These are phyloP conservation scores for Myanophis thanlyinensis DNA, from an alignment of 2,113 vertebrate genomes.

Conservation along the genomic window DNA sequence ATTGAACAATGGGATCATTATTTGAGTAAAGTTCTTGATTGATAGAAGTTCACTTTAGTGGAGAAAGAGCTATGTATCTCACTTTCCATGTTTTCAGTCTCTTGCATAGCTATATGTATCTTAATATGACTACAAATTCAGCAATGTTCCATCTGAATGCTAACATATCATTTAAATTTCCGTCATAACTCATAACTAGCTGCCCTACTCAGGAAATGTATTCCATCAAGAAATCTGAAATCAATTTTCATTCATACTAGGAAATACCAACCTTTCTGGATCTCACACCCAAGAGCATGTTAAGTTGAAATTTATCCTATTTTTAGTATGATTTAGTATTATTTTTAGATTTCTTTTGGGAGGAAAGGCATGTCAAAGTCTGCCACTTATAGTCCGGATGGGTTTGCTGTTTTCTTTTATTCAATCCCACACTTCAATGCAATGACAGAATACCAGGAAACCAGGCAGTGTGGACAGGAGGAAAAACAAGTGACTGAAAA, in stretches of 20 bases:
- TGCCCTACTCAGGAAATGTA: not conserved
- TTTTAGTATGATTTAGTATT: constrained; percentile 47
- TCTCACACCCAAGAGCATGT: not conserved
- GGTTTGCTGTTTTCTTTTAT: not conserved
- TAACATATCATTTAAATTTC: not conserved
- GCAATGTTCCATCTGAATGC: accelerated
- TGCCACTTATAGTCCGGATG: constrained; percentile 21
- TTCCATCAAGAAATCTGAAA: not conserved
- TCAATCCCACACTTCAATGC: not conserved
- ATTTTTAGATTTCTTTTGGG: constrained; percentile 33
- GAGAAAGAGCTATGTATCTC: not conserved
- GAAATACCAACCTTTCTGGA: constrained; percentile 5
- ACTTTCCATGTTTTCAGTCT: not conserved
- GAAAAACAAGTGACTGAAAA: constrained; percentile 16
- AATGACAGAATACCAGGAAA: constrained; percentile 69
- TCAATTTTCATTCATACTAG: constrained; percentile 13
- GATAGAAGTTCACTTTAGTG: not conserved
- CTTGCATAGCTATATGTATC: not conserved
- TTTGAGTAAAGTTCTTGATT: not conserved
- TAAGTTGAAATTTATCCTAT: not conserved
- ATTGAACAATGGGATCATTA: not conserved
- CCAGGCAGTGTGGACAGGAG: constrained; percentile 34
- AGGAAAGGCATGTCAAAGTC: constrained; percentile 37
- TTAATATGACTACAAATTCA: not conserved
- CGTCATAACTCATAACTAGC: accelerated